Evolutionary conservation across 2,888 invertebrate genomes (phyloP).

Genomic region (Drosophila putrida): DNA sequence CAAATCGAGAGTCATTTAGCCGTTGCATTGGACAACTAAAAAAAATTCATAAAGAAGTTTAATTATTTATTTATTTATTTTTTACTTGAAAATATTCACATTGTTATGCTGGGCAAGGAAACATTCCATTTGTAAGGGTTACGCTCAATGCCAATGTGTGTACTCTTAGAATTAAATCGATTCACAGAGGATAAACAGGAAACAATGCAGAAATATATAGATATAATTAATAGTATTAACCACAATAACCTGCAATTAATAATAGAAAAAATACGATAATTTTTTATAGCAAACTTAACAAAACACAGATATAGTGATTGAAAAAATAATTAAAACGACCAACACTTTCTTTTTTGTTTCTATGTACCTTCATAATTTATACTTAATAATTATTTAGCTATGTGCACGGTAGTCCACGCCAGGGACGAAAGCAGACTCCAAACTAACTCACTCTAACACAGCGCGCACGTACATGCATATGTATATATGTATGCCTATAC

Average conservation of each 20-base stretch:
- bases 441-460: too few relatives aligned
- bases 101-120: conserved; percentile 81
- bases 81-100: conserved; percentile 52
- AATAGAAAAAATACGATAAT: too few relatives aligned
- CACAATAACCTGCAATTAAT: conserved; percentile 70
- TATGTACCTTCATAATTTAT: too few relatives aligned
- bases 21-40: conserved; percentile 80
- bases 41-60: background rate
- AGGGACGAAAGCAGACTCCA: too few relatives aligned
- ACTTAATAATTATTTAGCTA: too few relatives aligned
- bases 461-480: too few relatives aligned
- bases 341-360: too few relatives aligned
- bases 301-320: too few relatives aligned
- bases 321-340: too few relatives aligned
- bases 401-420: too few relatives aligned
- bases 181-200: conserved; percentile 82
- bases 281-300: too few relatives aligned
- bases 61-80: background rate
- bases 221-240: conserved; percentile 73
- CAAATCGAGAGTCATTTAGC: conserved; percentile 67
- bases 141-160: conserved; percentile 83
- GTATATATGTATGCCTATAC: too few relatives aligned
- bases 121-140: conserved; percentile 84
- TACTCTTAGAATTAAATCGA: conserved; percentile 82
- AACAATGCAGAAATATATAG: conserved; percentile 75